Evolutionary conservation across 2,113 vertebrate species (phyloP).

Genomic region (Meles meles): DNA sequence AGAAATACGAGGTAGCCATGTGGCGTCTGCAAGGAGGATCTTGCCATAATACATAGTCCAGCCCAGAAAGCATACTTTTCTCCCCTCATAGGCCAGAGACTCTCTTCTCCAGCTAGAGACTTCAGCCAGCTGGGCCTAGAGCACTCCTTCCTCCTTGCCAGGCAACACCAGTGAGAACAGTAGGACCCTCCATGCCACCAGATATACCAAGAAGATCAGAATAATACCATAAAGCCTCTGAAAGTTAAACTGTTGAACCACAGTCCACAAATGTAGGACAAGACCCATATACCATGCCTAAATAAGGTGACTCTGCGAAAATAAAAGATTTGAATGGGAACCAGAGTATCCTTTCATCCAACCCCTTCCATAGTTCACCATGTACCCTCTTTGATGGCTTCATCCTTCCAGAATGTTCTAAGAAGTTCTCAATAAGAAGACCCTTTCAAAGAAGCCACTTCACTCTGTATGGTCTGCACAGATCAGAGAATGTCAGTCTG

Average conservation of each 20-base stretch:
- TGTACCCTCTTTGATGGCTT: background rate
- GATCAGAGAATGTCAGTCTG: background rate
- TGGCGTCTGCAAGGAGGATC: background rate
- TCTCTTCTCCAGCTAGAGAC: background rate
- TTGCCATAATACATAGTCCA: background rate
- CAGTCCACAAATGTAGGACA: background rate
- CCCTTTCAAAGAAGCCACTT: background rate
- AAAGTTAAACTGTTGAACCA: background rate
- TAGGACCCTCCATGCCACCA: background rate
- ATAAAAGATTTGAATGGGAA: background rate
- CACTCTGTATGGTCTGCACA: background rate
- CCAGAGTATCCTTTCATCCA: background rate
- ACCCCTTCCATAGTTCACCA: background rate
- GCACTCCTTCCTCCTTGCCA: background rate
- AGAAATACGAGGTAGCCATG: background rate
- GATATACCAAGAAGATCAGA: background rate
- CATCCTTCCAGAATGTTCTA: background rate
- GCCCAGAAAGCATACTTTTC: background rate
- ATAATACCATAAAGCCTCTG: background rate
- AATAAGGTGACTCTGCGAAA: background rate
- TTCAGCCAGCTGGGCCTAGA: background rate
- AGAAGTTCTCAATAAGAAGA: background rate
- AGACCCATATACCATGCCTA: background rate
- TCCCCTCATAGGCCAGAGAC: background rate
- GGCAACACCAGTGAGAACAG: background rate